These are phyloP conservation scores for Chymomyza costata DNA, from an alignment of 1,140 invertebrate genomes.

Conservation along the genomic window DNA sequence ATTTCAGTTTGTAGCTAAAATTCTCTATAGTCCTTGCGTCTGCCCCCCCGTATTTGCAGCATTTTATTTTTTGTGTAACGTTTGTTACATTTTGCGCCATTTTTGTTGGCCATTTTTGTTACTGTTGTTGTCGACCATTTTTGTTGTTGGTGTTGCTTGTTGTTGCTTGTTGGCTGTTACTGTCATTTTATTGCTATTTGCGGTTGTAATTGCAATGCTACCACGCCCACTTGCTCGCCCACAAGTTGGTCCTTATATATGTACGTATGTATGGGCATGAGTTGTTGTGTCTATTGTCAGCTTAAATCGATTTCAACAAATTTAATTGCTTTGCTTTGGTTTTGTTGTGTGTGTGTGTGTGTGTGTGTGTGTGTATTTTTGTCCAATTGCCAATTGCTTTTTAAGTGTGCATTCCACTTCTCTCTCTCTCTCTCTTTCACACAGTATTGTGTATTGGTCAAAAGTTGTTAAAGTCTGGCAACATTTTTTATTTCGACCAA, in stretches of 20 bases:
- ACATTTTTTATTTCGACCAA: no score
- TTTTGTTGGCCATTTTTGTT: no score
- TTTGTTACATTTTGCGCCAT: constrained; percentile 50
- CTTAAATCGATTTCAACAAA: constrained; percentile 69
- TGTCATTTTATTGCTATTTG: constrained; percentile 67
- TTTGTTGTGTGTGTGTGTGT: no score
- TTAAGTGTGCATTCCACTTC: no score
- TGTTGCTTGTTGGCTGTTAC: no score
- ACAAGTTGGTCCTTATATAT: no score
- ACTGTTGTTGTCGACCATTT: no score
- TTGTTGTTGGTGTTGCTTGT: no score
- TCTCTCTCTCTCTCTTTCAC: constrained; percentile 11
- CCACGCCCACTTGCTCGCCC: constrained; percentile 14
- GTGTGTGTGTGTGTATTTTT: constrained; percentile 3
- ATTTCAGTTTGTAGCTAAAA: no score
- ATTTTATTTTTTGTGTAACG: constrained; percentile 23
- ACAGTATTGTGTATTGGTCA: constrained; percentile 35
- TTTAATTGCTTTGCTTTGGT: constrained; percentile 64
- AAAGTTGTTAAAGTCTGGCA: constrained; percentile 64
- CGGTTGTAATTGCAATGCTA: constrained; percentile 60
- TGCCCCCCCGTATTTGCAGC: constrained; percentile 4
- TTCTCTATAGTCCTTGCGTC: no score
- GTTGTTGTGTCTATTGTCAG: constrained; percentile 46
- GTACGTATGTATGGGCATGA: no score
- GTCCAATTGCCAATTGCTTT: constrained; percentile 55